phyloP scores from a whole-genome alignment of 2,113 vertebrate species.

The Paracyprichromis sp. region DNA sequence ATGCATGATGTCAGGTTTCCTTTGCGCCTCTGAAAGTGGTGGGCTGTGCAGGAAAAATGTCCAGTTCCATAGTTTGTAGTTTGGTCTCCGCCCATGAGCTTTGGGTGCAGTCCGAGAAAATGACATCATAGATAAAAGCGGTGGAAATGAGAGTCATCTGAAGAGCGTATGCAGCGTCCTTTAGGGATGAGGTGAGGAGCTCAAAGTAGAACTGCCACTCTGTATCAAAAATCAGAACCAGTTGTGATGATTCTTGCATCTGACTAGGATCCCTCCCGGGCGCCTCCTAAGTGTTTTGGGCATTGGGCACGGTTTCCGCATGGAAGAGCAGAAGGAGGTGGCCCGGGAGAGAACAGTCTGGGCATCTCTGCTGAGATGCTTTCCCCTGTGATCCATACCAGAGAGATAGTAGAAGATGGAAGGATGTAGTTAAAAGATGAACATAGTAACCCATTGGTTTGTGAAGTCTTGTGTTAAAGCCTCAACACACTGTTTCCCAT shows the following conservation, averaged over 20 bases:
- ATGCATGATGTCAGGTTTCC: neutral
- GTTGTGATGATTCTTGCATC: neutral
- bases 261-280: neutral
- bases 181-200: neutral
- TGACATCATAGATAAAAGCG: neutral
- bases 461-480: neutral
- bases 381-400: neutral
- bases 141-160: neutral
- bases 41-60: neutral
- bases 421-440: neutral
- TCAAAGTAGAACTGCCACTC: neutral
- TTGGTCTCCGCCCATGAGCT: neutral
- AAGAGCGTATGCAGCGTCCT: neutral
- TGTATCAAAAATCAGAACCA: neutral
- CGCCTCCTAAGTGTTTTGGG: neutral
- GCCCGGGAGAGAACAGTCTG: neutral
- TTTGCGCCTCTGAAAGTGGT: neutral
- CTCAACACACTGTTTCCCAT: neutral
- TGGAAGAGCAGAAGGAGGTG: neutral
- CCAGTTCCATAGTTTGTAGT: neutral
- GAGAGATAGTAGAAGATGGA: neutral
- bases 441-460: neutral
- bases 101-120: neutral
- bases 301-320: neutral
- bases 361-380: neutral